A percentile compares a stretch with the other conserved stretches of the same genome.
Evolutionary conservation across 2,888 invertebrate species (phyloP).

Genomic region (Dromius quadrimaculatus): DNA sequence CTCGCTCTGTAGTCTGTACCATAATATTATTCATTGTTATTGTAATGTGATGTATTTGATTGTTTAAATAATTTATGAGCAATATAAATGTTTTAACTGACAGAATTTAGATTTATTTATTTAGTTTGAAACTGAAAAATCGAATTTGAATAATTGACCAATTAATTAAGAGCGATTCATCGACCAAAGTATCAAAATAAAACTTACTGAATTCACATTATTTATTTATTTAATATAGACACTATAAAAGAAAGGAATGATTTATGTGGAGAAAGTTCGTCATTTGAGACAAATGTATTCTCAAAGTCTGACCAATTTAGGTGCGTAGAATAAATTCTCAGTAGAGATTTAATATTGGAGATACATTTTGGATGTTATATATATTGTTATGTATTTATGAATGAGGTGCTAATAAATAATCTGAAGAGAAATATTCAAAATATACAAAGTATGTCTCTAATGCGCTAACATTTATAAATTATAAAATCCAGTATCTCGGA

Average conservation of each 20-base stretch:
- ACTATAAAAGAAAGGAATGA: background rate
- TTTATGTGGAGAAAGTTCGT: background rate
- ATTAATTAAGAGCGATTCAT: conserved; percentile 39
- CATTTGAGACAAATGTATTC: background rate
- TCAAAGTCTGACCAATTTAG: conserved; percentile 29
- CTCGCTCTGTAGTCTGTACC: no score
- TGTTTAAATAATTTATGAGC: conserved; percentile 30
- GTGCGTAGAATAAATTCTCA: background rate
- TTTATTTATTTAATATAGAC: conserved; percentile 7
- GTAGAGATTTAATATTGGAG: no score
- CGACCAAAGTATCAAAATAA: conserved; percentile 42
- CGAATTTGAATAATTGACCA: conserved; percentile 43
- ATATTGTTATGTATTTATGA: background rate
- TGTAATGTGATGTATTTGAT: background rate
- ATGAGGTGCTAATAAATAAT: no score
- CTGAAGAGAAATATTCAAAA: no score
- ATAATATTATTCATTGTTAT: no score
- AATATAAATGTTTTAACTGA: conserved; percentile 23
- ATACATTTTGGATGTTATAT: no score
- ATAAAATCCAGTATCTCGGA: conserved; percentile 5
- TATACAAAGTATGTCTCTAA: background rate
- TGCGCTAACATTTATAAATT: background rate
- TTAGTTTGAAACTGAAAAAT: background rate
- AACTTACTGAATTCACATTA: background rate
- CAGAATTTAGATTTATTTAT: conserved; percentile 1